These are phyloP conservation scores for Parnassius mnemosyne DNA, from an alignment of 2,888 invertebrate species.

Conservation along the genomic window DNA sequence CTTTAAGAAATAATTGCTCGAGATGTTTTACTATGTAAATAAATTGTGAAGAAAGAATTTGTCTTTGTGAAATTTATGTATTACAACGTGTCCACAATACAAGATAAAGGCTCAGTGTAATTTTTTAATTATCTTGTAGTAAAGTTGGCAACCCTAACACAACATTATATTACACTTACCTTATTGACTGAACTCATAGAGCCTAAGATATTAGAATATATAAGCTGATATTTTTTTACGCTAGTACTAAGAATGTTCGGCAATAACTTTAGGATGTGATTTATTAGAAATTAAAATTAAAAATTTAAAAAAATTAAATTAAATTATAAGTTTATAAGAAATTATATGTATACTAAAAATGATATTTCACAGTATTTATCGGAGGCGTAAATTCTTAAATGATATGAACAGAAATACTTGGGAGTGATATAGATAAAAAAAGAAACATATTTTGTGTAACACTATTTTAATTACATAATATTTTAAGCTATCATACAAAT, in stretches of 20 bases:
- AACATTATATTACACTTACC: slow-evolving; percentile 1
- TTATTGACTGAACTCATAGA: slow-evolving; percentile 46
- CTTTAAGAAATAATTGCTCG: too few relatives aligned
- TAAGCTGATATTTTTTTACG: slow-evolving; percentile 53
- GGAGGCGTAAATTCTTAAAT: slow-evolving; percentile 36
- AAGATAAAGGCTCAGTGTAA: too few relatives aligned
- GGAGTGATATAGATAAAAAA: slow-evolving; percentile 23
- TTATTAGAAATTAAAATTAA: too few relatives aligned
- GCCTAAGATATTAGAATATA: slow-evolving; percentile 43
- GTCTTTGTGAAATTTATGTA: too few relatives aligned
- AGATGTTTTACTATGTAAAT: too few relatives aligned
- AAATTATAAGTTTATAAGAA: slow-evolving; percentile 43
- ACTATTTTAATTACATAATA: slow-evolving; percentile 15
- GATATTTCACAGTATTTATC: slow-evolving; percentile 38
- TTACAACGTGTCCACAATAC: too few relatives aligned
- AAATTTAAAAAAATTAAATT: too few relatives aligned
- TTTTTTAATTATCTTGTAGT: too few relatives aligned
- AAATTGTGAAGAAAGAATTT: too few relatives aligned
- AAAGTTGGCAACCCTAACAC: too few relatives aligned
- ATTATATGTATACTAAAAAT: slow-evolving; percentile 31
- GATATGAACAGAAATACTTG: slow-evolving; percentile 12
- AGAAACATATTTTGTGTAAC: slow-evolving; percentile 28
- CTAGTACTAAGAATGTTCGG: slow-evolving; percentile 47
- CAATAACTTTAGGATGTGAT: slow-evolving; percentile 65
- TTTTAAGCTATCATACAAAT: background rate